phyloP scores from a whole-genome alignment of 2,113 vertebrate genomes.

The Aegithalos caudatus region DNA sequence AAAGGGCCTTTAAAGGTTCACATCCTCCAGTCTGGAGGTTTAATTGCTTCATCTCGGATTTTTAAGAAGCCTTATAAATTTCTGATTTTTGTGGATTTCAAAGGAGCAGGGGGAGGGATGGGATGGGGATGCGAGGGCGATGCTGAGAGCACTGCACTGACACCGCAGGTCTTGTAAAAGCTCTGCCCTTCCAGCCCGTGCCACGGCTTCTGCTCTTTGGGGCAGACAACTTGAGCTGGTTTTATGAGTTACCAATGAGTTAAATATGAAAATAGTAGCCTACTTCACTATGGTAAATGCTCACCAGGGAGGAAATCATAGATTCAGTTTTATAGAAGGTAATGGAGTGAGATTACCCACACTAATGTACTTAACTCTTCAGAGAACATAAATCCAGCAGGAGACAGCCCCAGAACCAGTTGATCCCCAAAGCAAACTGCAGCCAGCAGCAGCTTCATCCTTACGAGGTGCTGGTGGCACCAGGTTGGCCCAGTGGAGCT shows the following conservation, averaged over 20 bases:
- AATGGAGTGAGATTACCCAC: slow-evolving; percentile 41
- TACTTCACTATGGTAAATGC: slow-evolving; percentile 34
- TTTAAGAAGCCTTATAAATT: slow-evolving; percentile 77
- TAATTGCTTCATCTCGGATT: slow-evolving; percentile 77
- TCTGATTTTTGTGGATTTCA: slow-evolving; percentile 73
- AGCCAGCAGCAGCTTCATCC: neutral
- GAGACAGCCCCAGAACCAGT: neutral
- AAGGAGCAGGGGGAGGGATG: slow-evolving; percentile 54
- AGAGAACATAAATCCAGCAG: slow-evolving; percentile 3
- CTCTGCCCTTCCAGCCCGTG: neutral
- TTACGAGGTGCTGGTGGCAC: neutral
- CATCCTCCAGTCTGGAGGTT: slow-evolving; percentile 76
- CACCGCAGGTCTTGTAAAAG: slow-evolving; percentile 3
- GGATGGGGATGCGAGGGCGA: slow-evolving; percentile 6
- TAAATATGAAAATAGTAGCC: slow-evolving; percentile 62
- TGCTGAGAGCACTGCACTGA: neutral
- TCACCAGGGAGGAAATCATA: slow-evolving; percentile 66
- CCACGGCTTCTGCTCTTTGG: slow-evolving; percentile 49
- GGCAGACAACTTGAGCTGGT: slow-evolving; percentile 26
- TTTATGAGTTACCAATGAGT: slow-evolving; percentile 67
- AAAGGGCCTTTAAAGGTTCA: slow-evolving; percentile 78
- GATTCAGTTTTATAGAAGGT: slow-evolving; percentile 59
- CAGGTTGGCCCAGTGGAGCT: neutral
- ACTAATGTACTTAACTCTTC: slow-evolving; percentile 45
- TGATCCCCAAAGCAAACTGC: neutral